These are phyloP conservation scores for Penaeus chinensis DNA, from an alignment of 1,140 invertebrate genomes.

Conservation along the genomic window DNA sequence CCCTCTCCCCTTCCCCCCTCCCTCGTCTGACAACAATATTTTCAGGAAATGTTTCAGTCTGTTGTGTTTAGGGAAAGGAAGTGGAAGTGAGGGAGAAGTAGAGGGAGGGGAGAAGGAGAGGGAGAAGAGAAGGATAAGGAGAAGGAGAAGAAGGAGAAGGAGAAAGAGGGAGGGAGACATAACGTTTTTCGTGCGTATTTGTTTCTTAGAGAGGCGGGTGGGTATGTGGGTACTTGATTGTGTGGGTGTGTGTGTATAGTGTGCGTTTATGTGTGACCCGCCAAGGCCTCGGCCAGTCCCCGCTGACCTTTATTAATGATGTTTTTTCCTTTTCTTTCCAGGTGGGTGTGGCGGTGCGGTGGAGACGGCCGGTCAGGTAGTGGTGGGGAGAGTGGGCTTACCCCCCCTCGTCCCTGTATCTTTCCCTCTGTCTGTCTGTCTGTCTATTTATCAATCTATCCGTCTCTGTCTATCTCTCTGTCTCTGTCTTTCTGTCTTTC, in stretches of 20 bases:
- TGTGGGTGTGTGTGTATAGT: slow-evolving; percentile 8
- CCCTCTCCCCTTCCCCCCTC: no score
- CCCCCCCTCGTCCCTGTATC: not conserved
- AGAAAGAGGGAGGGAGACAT: not conserved
- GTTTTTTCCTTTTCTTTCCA: no score
- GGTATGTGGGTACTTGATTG: slow-evolving; percentile 4
- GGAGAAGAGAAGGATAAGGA: not conserved
- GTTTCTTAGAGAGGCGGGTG: not conserved
- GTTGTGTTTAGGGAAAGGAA: no score
- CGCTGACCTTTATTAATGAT: no score
- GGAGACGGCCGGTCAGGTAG: not conserved
- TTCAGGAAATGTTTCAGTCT: no score
- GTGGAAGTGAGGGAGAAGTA: not conserved
- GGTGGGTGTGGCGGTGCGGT: not conserved
- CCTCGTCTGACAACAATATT: no score
- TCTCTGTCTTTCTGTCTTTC: not conserved
- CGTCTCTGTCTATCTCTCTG: not conserved
- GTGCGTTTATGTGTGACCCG: slow-evolving; percentile 20
- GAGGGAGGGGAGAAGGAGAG: not conserved
- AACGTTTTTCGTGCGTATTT: not conserved
- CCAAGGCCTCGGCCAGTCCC: not conserved
- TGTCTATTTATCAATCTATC: not conserved
- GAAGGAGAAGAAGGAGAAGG: not conserved
- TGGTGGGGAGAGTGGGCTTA: not conserved
- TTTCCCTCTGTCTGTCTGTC: not conserved